phyloP scores from a whole-genome alignment of 1,140 invertebrate genomes.

The Dreissena rostriformis region DNA sequence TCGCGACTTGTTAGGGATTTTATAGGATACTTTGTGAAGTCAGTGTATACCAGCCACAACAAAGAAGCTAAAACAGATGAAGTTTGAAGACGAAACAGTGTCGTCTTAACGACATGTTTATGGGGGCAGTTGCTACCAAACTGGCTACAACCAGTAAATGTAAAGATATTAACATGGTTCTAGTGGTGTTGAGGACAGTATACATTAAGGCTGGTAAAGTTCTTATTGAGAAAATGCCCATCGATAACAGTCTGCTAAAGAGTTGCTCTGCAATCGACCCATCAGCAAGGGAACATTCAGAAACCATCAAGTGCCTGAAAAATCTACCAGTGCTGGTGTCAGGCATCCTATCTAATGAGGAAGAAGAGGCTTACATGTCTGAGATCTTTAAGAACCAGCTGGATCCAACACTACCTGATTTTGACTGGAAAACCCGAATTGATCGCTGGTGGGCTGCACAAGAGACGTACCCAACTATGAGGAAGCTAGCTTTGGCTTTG shows the following conservation, averaged over 20 bases:
- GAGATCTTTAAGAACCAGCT: not conserved
- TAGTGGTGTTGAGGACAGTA: not conserved
- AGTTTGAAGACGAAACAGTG: not conserved
- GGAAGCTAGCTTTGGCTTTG: not conserved
- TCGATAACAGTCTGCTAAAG: not conserved
- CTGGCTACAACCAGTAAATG: not conserved
- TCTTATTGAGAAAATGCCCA: not conserved
- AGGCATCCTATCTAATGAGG: not conserved
- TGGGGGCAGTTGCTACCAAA: not conserved
- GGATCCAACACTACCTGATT: not conserved
- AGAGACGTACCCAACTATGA: constrained; percentile 20
- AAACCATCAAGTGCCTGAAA: not conserved
- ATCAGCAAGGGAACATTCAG: not conserved
- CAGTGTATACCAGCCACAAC: constrained; percentile 1
- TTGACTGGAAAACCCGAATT: not conserved
- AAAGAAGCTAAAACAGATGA: not conserved
- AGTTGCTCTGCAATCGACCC: not conserved
- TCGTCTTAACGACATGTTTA: not conserved
- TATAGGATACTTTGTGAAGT: constrained; percentile 44
- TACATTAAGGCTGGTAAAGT: not conserved
- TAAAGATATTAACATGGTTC: not conserved
- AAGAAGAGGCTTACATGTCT: not conserved
- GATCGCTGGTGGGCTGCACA: constrained; percentile 10
- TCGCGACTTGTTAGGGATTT: constrained; percentile 14
- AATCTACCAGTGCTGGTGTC: not conserved